Evolutionary conservation across 2,797 vertebrate species (phyloP).

Genomic region (Sardinella longiceps): DNA sequence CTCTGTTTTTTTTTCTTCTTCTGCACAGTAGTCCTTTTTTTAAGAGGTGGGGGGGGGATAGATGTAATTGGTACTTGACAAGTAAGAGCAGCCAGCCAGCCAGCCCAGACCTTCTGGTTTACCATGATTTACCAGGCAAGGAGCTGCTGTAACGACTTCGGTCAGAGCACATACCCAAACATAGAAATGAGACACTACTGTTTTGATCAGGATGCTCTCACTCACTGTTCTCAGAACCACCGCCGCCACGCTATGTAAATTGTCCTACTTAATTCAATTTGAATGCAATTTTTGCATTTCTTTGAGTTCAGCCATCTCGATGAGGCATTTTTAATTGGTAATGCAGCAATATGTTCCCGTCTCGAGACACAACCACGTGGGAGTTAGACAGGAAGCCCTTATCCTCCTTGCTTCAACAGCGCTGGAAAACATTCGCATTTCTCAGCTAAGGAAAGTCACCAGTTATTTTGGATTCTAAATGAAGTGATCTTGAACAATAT

Average conservation of each 20-base stretch:
- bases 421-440: neutral
- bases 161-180: neutral
- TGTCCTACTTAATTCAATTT: constrained; percentile 11
- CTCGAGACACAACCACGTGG: constrained; percentile 32
- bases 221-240: constrained; percentile 1
- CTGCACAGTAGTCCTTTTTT: no score
- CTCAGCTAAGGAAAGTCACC: constrained; percentile 5
- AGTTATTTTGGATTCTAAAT: constrained; percentile 20
- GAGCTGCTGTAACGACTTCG: neutral
- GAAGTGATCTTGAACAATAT: constrained; percentile 11
- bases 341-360: constrained; percentile 37
- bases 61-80: neutral
- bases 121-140: neutral
- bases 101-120: neutral
- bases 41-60: no score
- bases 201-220: neutral
- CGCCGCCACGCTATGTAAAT: constrained; percentile 27
- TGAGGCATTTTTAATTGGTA: constrained; percentile 42
- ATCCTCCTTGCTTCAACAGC: neutral
- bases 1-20: neutral
- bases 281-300: constrained; percentile 16
- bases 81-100: neutral
- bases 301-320: constrained; percentile 36
- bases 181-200: neutral
- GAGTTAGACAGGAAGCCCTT: constrained; percentile 25